phyloP scores from a whole-genome alignment of 37 sponge, comb jelly and placozoan genomes.

The Spongia lamella region DNA sequence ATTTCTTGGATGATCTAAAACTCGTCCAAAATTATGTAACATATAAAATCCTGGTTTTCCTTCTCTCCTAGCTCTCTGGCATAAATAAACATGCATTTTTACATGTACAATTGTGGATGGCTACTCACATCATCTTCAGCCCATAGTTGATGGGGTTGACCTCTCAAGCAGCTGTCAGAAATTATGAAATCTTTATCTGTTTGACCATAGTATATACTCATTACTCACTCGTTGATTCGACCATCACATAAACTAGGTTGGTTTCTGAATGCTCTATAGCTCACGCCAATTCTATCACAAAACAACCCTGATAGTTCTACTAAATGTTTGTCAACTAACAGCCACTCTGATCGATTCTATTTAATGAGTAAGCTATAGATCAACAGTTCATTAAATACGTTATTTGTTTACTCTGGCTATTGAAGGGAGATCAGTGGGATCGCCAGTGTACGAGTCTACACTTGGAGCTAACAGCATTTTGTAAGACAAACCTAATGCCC shows the following conservation, averaged over 20 bases:
- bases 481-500: too few relatives aligned
- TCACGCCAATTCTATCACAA: slow-evolving; percentile 76
- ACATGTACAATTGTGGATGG: background rate
- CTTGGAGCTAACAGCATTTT: background rate
- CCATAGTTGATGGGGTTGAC: slow-evolving; percentile 68
- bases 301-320: slow-evolving; percentile 59
- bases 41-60: slow-evolving; percentile 44
- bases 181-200: too few relatives aligned
- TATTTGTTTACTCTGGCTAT: too few relatives aligned
- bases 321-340: slow-evolving; percentile 56
- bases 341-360: slow-evolving; percentile 66
- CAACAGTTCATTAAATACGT: too few relatives aligned
- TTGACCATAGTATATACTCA: background rate
- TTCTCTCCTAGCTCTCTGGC: slow-evolving; percentile 26
- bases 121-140: slow-evolving; percentile 54
- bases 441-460: background rate
- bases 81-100: background rate
- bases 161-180: slow-evolving; percentile 55
- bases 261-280: slow-evolving; percentile 63
- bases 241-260: slow-evolving; percentile 46
- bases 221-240: slow-evolving; percentile 35
- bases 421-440: too few relatives aligned
- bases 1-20: slow-evolving; percentile 28
- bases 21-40: slow-evolving; percentile 61
- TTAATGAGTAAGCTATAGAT: too few relatives aligned